These are phyloP conservation scores for Petrolisthes manimaculis DNA, from an alignment of 2,888 invertebrate genomes.

Conservation along the genomic window DNA sequence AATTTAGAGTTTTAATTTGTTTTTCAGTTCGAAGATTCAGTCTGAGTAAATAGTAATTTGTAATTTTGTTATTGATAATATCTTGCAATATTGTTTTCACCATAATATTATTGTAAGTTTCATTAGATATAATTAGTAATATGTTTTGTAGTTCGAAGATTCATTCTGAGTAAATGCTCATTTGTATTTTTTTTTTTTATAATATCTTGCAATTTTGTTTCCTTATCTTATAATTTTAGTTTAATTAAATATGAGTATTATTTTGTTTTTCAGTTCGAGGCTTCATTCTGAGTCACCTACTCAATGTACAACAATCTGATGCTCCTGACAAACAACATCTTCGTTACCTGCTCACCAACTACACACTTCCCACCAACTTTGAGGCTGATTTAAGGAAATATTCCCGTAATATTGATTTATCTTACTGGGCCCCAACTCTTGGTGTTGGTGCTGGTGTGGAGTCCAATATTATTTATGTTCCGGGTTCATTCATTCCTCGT, in stretches of 20 bases:
- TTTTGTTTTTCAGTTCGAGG: slow-evolving; percentile 50
- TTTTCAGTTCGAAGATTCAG: too few relatives aligned
- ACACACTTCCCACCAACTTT: slow-evolving; percentile 33
- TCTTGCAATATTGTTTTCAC: neutral
- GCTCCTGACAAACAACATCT: slow-evolving; percentile 41
- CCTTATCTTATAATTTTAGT: neutral
- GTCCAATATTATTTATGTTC: slow-evolving; percentile 49
- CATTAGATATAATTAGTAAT: too few relatives aligned
- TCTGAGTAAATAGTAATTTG: too few relatives aligned
- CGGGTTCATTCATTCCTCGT: slow-evolving; percentile 51
- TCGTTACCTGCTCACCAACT: slow-evolving; percentile 35
- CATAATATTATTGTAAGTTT: too few relatives aligned
- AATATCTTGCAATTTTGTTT: too few relatives aligned
- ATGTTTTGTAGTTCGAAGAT: too few relatives aligned
- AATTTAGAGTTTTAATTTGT: too few relatives aligned
- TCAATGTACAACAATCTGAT: slow-evolving; percentile 46
- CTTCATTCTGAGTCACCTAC: slow-evolving; percentile 58
- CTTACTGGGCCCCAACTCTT: slow-evolving; percentile 42
- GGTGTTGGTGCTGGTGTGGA: slow-evolving; percentile 50
- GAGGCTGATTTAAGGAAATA: slow-evolving; percentile 37
- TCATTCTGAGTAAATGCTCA: too few relatives aligned
- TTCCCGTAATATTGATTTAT: slow-evolving; percentile 51
- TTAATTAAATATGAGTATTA: neutral
- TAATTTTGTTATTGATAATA: too few relatives aligned
- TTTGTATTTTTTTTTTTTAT: too few relatives aligned